Conservation (phyloP, 2,888 invertebrate species). For the Seladonia tumulorum region DNA sequence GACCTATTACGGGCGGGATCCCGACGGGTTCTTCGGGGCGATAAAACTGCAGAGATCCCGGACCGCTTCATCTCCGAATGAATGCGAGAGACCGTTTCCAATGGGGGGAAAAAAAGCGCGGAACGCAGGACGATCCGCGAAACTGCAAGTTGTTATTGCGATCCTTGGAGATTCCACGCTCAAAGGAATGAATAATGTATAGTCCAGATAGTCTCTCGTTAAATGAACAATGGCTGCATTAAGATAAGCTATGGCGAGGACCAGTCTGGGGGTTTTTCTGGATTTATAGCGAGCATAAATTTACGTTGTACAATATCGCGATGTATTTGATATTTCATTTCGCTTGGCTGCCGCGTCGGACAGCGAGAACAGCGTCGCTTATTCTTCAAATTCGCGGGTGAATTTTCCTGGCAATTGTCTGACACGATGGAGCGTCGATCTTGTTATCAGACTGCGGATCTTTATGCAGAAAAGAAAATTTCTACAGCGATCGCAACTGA, state of each 20-base stretch:
- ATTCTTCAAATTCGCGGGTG: background rate
- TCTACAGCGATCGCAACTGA: too few relatives aligned
- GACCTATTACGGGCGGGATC: constrained; percentile 11
- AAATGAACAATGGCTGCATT: background rate
- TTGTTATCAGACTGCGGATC: too few relatives aligned
- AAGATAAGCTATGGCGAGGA: background rate
- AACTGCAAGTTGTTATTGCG: constrained; percentile 16
- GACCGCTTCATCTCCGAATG: constrained; percentile 3
- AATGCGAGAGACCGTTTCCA: background rate
- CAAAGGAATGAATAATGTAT: constrained; percentile 3
- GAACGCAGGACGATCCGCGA: background rate
- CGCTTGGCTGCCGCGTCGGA: background rate
- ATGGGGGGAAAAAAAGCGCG: background rate
- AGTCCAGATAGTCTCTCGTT: background rate
- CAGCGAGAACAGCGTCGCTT: background rate
- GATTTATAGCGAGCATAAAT: background rate
- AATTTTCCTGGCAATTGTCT: background rate
- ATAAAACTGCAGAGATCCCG: constrained; percentile 6
- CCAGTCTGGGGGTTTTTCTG: background rate
- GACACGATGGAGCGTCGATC: background rate
- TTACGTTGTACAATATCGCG: background rate
- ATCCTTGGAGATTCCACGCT: background rate
- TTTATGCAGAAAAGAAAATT: too few relatives aligned
- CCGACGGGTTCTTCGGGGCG: background rate
- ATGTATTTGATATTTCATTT: background rate